Conservation (phyloP, 2,797 vertebrate species). For the Australoheros facetus region DNA sequence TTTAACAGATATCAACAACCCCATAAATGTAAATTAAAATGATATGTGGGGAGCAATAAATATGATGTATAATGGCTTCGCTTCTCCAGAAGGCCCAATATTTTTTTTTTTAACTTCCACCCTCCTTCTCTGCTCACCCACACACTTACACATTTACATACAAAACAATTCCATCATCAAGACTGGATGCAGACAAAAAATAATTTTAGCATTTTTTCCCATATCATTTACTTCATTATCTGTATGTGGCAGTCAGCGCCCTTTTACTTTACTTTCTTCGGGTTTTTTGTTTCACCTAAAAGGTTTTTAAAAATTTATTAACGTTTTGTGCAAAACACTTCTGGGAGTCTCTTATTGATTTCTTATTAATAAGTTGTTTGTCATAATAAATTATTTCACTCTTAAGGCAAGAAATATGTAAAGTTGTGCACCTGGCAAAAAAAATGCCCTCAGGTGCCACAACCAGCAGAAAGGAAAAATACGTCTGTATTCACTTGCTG, state of each 20-base stretch:
- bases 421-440: constrained; percentile 37
- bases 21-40: constrained; percentile 63
- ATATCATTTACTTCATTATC: constrained; percentile 37
- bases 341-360: constrained; percentile 76
- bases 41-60: constrained; percentile 60
- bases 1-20: constrained; percentile 56
- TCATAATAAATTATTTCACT: constrained; percentile 74
- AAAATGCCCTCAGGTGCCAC: constrained; percentile 39
- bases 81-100: constrained; percentile 3
- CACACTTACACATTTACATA: constrained; percentile 13
- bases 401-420: constrained; percentile 68
- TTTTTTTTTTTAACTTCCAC: neutral
- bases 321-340: constrained; percentile 68
- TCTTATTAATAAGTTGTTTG: constrained; percentile 82
- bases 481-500: constrained; percentile 41
- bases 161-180: constrained; percentile 30
- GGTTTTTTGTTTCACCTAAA: constrained; percentile 68
- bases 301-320: constrained; percentile 79
- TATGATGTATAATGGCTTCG: constrained; percentile 27
- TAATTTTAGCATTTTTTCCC: neutral
- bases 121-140: neutral
- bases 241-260: constrained; percentile 26
- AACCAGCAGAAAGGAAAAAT: constrained; percentile 46
- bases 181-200: constrained; percentile 17
- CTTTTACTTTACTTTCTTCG: constrained; percentile 45